These are phyloP conservation scores for Nephrotoma appendiculata DNA, from an alignment of 2,888 invertebrate species.

Conservation along the genomic window DNA sequence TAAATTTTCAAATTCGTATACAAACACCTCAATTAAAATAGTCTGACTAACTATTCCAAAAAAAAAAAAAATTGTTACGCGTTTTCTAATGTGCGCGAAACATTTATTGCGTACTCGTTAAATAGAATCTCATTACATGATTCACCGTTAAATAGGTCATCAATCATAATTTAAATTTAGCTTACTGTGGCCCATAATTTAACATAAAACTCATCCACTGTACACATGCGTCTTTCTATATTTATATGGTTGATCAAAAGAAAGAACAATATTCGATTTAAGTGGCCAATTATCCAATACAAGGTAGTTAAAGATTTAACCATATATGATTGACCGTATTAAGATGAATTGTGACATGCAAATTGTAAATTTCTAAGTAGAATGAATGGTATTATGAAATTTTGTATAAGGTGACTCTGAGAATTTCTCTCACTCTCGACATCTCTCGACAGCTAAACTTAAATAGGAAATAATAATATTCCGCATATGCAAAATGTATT, in stretches of 20 bases:
- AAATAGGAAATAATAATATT: neutral
- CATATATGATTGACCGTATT: neutral
- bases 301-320: conserved; percentile 10
- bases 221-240: neutral
- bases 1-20: no score
- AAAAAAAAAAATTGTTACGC: neutral
- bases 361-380: neutral
- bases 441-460: neutral
- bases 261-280: conserved; percentile 6
- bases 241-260: neutral
- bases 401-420: neutral
- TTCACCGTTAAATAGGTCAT: neutral
- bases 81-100: neutral
- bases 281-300: conserved; percentile 14
- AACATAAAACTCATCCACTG: neutral
- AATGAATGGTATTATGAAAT: neutral
- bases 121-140: neutral
- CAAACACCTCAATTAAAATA: no score
- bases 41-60: neutral
- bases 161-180: neutral
- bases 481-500: neutral
- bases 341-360: neutral
- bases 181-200: neutral
- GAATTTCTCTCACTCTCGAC: neutral
- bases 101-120: neutral